Evolutionary conservation across 30 jellyfish, hydroid and myxozoan species (phyloP).

Genomic region (Hydra vulgaris): DNA sequence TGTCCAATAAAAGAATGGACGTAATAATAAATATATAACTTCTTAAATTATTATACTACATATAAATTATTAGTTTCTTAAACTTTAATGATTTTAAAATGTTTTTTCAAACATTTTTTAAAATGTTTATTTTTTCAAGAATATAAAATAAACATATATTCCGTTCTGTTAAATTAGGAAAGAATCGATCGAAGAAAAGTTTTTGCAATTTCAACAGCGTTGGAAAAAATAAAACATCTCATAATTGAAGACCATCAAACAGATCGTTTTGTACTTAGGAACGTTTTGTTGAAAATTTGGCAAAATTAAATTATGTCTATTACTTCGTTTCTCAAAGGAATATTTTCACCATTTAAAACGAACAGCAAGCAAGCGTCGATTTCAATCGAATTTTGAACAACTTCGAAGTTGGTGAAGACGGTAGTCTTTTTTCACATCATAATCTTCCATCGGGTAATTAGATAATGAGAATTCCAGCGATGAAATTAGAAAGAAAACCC

Average conservation of each 20-base stretch:
- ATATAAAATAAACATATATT: too few relatives aligned
- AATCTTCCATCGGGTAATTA: not conserved
- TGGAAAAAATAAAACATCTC: not conserved
- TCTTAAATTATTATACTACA: constrained; percentile 30
- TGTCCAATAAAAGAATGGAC: not conserved
- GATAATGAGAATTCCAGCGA: not conserved
- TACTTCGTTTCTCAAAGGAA: not conserved
- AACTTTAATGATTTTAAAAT: not conserved
- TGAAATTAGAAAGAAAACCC: not conserved
- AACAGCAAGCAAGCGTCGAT: not conserved
- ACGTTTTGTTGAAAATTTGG: not conserved
- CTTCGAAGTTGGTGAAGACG: not conserved
- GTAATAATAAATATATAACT: constrained; percentile 14
- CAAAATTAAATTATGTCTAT: not conserved
- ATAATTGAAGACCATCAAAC: not conserved
- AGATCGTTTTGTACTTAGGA: not conserved
- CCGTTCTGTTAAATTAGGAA: not conserved
- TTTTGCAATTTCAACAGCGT: not conserved
- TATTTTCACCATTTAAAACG: not conserved
- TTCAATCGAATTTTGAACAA: not conserved
- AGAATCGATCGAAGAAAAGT: not conserved
- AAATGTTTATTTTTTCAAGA: not conserved
- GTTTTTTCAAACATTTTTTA: too few relatives aligned
- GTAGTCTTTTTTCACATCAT: too few relatives aligned
- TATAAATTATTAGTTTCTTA: constrained; percentile 13